Evolutionary conservation across 1,140 invertebrate species (phyloP).

Genomic region (Mesaphorura yosii): DNA sequence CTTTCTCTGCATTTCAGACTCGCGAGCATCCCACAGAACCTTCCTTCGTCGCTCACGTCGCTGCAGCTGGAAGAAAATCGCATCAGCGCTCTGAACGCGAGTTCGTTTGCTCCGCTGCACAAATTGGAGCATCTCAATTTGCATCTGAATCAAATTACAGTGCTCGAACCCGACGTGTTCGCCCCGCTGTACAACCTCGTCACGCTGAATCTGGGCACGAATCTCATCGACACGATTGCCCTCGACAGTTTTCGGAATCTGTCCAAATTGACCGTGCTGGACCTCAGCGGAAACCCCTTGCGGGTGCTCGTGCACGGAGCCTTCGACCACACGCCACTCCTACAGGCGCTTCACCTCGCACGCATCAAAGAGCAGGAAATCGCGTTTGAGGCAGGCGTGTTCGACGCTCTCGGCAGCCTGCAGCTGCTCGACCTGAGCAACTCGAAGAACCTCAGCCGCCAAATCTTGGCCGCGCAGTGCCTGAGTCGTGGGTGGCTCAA

Average conservation of each 20-base stretch:
- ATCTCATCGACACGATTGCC: slow-evolving; percentile 37
- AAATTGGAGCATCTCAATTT: slow-evolving; percentile 58
- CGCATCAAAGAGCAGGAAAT: slow-evolving; percentile 45
- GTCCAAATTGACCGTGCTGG: slow-evolving; percentile 44
- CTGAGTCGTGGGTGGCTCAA: slow-evolving; percentile 42
- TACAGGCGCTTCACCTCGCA: slow-evolving; percentile 55
- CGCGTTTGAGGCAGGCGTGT: slow-evolving; percentile 37
- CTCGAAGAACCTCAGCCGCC: slow-evolving; percentile 57
- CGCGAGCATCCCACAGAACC: slow-evolving; percentile 49
- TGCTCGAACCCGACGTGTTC: slow-evolving; percentile 53
- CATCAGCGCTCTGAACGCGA: slow-evolving; percentile 49
- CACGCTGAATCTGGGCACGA: slow-evolving; percentile 39
- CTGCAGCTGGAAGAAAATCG: slow-evolving; percentile 54
- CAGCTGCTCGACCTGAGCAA: slow-evolving; percentile 57
- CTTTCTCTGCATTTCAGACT: too few species aligned
- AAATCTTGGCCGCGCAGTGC: too few species aligned
- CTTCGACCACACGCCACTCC: slow-evolving; percentile 46
- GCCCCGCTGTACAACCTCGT: slow-evolving; percentile 50
- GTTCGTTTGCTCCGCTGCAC: slow-evolving; percentile 56
- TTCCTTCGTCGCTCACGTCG: slow-evolving; percentile 49
- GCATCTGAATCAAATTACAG: slow-evolving; percentile 52
- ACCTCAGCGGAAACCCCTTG: slow-evolving; percentile 65
- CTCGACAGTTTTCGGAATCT: slow-evolving; percentile 36
- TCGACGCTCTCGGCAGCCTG: slow-evolving; percentile 52
- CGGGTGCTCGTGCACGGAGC: slow-evolving; percentile 51